These are phyloP conservation scores for Aradus depressus DNA, from an alignment of 2,888 invertebrate genomes.

Conservation along the genomic window DNA sequence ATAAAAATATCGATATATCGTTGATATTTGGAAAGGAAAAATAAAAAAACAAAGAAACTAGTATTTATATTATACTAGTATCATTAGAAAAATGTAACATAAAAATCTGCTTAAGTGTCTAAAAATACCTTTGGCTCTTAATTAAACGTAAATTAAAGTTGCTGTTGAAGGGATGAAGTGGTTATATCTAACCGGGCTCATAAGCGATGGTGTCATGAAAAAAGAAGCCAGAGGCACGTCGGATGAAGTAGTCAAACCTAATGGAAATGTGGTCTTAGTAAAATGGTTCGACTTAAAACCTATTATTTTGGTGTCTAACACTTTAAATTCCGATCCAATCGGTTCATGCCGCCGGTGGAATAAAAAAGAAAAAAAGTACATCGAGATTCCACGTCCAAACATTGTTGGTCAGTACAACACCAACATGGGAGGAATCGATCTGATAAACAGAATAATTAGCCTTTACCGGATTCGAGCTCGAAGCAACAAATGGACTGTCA, in stretches of 20 bases:
- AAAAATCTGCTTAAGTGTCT: too few species aligned
- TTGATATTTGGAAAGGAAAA: too few species aligned
- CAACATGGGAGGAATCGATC: constrained; percentile 1
- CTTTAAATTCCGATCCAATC: not conserved
- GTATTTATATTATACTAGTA: too few species aligned
- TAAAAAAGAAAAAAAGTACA: not conserved
- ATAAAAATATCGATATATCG: too few species aligned
- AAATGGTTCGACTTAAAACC: constrained; percentile 10
- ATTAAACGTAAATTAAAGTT: too few species aligned
- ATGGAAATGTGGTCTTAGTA: constrained; percentile 4
- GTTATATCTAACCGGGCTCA: not conserved
- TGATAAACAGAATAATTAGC: constrained; percentile 3
- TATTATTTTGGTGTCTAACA: constrained; percentile 3
- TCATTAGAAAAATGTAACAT: too few species aligned
- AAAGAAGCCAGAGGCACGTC: constrained; percentile 2
- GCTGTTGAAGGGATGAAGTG: too few species aligned
- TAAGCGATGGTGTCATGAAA: not conserved
- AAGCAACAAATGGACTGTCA: constrained; percentile 7
- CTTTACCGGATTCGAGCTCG: constrained; percentile 1
- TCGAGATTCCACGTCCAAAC: constrained; percentile 3
- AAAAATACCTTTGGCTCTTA: too few species aligned
- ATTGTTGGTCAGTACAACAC: constrained; percentile 1
- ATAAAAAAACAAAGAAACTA: too few species aligned
- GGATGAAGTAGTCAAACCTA: not conserved
- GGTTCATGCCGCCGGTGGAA: not conserved